A percentile compares a stretch with the other conserved stretches of the same genome.
Evolutionary conservation across 2,113 vertebrate genomes (phyloP).

Genomic region (Rhombomys opimus): DNA sequence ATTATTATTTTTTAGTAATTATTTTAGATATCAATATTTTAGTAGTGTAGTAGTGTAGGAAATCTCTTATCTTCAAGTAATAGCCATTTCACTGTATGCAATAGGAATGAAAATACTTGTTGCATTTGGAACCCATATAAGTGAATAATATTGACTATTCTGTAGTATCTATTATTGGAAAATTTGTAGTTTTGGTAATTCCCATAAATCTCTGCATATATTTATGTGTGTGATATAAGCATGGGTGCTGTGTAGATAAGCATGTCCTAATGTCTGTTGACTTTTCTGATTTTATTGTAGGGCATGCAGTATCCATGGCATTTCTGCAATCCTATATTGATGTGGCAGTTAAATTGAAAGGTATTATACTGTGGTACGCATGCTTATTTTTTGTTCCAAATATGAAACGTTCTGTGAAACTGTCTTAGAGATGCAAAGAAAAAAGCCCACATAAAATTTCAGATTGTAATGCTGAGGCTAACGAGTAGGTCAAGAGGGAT

Average conservation of each 20-base stretch:
- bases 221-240: background rate
- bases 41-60: conserved; percentile 1
- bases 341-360: conserved; percentile 90
- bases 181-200: conserved; percentile 40
- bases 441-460: background rate
- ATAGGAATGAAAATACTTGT: conserved; percentile 13
- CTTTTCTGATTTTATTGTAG: conserved; percentile 85
- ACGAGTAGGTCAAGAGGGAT: conserved; percentile 9
- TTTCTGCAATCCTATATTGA: conserved; percentile 90
- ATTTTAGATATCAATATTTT: conserved; percentile 54
- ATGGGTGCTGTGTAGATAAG: background rate
- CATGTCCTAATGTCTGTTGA: conserved; percentile 30
- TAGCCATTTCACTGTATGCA: conserved; percentile 36
- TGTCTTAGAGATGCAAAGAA: conserved; percentile 35
- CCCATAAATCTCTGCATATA: background rate
- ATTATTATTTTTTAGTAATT: background rate
- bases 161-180: conserved; percentile 32
- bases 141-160: background rate
- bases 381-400: conserved; percentile 58
- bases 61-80: background rate
- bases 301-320: conserved; percentile 93
- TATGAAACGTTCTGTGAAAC: conserved; percentile 53
- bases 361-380: conserved; percentile 80
- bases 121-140: conserved; percentile 21
- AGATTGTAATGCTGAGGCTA: background rate